Evolutionary conservation across 2,888 invertebrate genomes (phyloP).

Genomic region (Drosophila borealis): DNA sequence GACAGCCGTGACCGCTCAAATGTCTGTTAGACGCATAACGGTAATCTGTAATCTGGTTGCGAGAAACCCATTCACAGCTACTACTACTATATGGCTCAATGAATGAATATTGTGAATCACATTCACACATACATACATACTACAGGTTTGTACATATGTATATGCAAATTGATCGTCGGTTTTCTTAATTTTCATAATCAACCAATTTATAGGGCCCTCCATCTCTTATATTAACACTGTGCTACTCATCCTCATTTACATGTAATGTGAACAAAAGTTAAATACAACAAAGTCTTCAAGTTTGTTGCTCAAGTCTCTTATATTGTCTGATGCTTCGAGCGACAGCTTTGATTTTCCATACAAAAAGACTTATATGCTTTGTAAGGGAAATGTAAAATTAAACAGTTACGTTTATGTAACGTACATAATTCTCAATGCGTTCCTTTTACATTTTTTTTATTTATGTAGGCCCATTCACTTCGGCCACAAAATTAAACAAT

Average conservation of each 20-base stretch:
- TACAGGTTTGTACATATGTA: neutral
- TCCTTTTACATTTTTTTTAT: constrained; percentile 14
- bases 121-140: neutral
- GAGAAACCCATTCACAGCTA: constrained; percentile 43
- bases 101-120: constrained; percentile 33
- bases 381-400: neutral
- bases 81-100: constrained; percentile 7
- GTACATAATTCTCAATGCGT: constrained; percentile 10
- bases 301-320: constrained; percentile 64
- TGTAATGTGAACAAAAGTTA: constrained; percentile 12
- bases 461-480: too few relatives aligned
- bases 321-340: constrained; percentile 11
- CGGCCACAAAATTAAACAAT: too few relatives aligned
- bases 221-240: constrained; percentile 2
- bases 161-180: constrained; percentile 33
- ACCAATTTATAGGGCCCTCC: constrained; percentile 21
- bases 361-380: neutral
- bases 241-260: constrained; percentile 22
- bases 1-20: constrained; percentile 21
- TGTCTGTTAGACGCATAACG: constrained; percentile 13
- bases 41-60: constrained; percentile 35
- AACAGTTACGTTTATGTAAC: constrained; percentile 21
- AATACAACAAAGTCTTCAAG: constrained; percentile 25
- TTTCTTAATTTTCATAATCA: constrained; percentile 25
- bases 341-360: neutral